A percentile compares a stretch with the other conserved stretches of the same genome.
Conservation (phyloP, 2,888 invertebrate species). For the Panzeria rudis region DNA sequence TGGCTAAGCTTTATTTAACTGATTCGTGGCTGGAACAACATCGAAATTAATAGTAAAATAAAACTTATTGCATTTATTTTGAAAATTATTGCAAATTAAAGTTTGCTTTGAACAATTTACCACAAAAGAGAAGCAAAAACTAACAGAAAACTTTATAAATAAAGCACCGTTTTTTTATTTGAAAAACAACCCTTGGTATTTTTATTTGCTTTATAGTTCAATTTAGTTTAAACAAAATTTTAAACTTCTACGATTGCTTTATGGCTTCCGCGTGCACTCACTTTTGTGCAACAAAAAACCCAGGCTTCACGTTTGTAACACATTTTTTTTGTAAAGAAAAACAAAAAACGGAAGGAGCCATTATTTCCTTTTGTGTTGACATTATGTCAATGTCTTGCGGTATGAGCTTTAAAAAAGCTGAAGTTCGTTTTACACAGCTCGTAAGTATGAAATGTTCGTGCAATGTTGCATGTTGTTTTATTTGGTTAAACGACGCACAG, state of each 20-base stretch:
- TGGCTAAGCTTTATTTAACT: slow-evolving; percentile 50
- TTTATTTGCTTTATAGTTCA: slow-evolving; percentile 39
- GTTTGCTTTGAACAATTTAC: slow-evolving; percentile 55
- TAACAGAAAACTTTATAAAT: slow-evolving; percentile 6
- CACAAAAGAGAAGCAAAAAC: slow-evolving; percentile 39
- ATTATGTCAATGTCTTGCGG: slow-evolving; percentile 56
- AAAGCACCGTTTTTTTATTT: slow-evolving; percentile 14
- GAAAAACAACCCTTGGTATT: slow-evolving; percentile 11
- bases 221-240: slow-evolving; percentile 47
- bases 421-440: neutral
- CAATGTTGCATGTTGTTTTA: slow-evolving; percentile 56
- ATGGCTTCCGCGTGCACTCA: slow-evolving; percentile 63
- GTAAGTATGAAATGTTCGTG: slow-evolving; percentile 1
- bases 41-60: slow-evolving; percentile 15
- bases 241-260: slow-evolving; percentile 55
- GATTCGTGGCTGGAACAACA: slow-evolving; percentile 26
- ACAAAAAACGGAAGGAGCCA: slow-evolving; percentile 19
- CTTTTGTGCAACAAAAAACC: slow-evolving; percentile 56
- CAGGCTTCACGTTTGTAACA: slow-evolving; percentile 55
- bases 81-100: slow-evolving; percentile 62
- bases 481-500: slow-evolving; percentile 60
- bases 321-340: slow-evolving; percentile 23
- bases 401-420: slow-evolving; percentile 1
- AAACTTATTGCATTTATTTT: slow-evolving; percentile 63
- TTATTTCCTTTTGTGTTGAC: slow-evolving; percentile 51